These are phyloP conservation scores for Epizoanthus fatuus DNA, from an alignment of 92 coral and sea anemone species.

Conservation along the genomic window DNA sequence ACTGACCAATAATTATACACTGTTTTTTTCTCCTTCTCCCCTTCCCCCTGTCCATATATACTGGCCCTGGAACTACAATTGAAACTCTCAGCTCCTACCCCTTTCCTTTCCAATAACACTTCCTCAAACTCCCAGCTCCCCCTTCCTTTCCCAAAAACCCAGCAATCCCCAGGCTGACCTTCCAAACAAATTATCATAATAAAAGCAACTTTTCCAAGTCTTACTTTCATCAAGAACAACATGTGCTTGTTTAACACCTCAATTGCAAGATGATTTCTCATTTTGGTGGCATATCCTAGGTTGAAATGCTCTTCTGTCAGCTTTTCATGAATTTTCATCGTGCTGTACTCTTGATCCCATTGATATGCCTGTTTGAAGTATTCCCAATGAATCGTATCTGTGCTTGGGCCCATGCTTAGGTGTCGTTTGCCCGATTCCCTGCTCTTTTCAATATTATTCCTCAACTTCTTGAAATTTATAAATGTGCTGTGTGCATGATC, in stretches of 20 bases:
- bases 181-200: too few species aligned
- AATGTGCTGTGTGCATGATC: too few species aligned
- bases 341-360: conserved; percentile 22
- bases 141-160: too few species aligned
- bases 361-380: conserved; percentile 16
- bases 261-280: conserved; percentile 67
- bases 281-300: conserved; percentile 56
- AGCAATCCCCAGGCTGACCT: too few species aligned
- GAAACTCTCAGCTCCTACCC: too few species aligned
- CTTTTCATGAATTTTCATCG: conserved; percentile 47
- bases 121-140: too few species aligned
- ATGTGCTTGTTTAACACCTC: conserved; percentile 58
- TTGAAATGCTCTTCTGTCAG: conserved; percentile 63
- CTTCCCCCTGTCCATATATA: too few species aligned
- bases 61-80: too few species aligned
- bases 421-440: neutral
- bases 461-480: conserved; percentile 30
- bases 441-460: conserved; percentile 24
- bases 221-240: conserved; percentile 48
- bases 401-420: neutral
- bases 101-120: too few species aligned
- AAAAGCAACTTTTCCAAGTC: too few species aligned
- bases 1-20: too few species aligned
- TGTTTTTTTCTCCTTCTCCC: too few species aligned
- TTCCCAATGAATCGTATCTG: conserved; percentile 1